Evolutionary conservation across 2,888 invertebrate species (phyloP), one percentile per base, ranked within the genome.

Genomic region (Limnephilus marmoratus): DNA sequence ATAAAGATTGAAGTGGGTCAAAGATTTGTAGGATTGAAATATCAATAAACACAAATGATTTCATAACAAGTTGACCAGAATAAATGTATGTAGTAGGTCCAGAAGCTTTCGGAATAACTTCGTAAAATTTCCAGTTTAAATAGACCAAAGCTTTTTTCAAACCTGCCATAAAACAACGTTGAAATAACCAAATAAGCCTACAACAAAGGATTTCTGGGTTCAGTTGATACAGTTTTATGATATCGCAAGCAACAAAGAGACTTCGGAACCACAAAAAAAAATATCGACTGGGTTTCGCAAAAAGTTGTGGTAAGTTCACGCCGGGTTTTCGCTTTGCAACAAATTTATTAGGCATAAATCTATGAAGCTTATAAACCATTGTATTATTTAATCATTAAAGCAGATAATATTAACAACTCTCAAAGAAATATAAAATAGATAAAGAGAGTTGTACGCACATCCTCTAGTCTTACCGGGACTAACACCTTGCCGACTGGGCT

Each of bases 121-220:
- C 24, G 9, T n/a, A 24, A 68, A 9, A 9, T 24, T 68, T 24
- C 68, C 24, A 1, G 24, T n/a, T 68, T n/a, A n/a, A n/a, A 68
- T 68, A n/a, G 2, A 68, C 24, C 68, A 2, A 68, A 68, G 68
- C 68, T 41, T 24, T 68, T 24, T 68, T 4, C 7, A 24, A 24
- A 68, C 68, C 24, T 68, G 24, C 68, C 9, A 68, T n/a, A n/a
- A 24, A 24, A 68, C 18, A 68, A 24, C 24, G 68, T 12, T 24
- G 9, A 7, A 68, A 68, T 24, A 24, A n/a, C 24, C 24, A 68
- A 68, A 68, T 68, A 68, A 68, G 68, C 68, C 68, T 37, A 34
- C 13, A 49, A 86, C 45, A 86, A 86, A 41, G 86, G 45, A 29
- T 45, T 86, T 86, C 86, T 31, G 49, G 86, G 86, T 45, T 86